Evolutionary conservation across 2,888 invertebrate species (phyloP).

Genomic region (Leucozona laternaria): DNA sequence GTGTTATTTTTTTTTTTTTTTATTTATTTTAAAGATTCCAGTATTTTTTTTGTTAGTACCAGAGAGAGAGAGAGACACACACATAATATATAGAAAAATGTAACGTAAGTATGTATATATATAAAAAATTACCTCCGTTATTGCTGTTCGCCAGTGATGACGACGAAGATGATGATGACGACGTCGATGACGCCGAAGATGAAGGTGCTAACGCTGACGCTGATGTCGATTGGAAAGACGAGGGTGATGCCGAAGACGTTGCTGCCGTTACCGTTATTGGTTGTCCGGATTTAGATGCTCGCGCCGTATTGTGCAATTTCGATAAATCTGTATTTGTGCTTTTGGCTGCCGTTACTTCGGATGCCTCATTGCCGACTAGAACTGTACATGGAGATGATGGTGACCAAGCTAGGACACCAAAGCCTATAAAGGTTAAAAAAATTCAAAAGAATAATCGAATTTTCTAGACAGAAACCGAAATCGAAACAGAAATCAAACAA

Average conservation of each 20-base stretch:
- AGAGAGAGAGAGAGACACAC: conserved; percentile 39
- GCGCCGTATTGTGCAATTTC: conserved; percentile 87
- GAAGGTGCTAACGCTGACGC: conserved; percentile 84
- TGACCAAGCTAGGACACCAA: conserved; percentile 93
- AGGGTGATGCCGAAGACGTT: conserved; percentile 83
- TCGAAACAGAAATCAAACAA: conserved; percentile 78
- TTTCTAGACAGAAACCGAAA: background rate
- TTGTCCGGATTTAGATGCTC: conserved; percentile 85
- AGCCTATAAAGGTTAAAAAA: conserved; percentile 84
- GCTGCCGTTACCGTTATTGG: conserved; percentile 84
- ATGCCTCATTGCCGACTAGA: conserved; percentile 91
- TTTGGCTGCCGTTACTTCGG: conserved; percentile 89
- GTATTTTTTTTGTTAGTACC: conserved; percentile 57
- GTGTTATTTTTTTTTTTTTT: conserved; percentile 39
- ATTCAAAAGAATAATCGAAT: background rate
- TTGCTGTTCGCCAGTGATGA: conserved; percentile 82
- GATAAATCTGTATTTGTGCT: conserved; percentile 89
- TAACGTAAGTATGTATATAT: background rate
- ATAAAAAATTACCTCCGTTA: conserved; percentile 63
- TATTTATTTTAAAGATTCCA: conserved; percentile 16
- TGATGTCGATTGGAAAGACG: conserved; percentile 89
- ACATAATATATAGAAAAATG: conserved; percentile 23
- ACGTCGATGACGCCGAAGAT: conserved; percentile 83
- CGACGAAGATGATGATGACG: conserved; percentile 89
- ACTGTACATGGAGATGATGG: conserved; percentile 93